These are phyloP conservation scores for Urocynchramus pylzowi DNA, from an alignment of 2,113 vertebrate species.

Conservation along the genomic window DNA sequence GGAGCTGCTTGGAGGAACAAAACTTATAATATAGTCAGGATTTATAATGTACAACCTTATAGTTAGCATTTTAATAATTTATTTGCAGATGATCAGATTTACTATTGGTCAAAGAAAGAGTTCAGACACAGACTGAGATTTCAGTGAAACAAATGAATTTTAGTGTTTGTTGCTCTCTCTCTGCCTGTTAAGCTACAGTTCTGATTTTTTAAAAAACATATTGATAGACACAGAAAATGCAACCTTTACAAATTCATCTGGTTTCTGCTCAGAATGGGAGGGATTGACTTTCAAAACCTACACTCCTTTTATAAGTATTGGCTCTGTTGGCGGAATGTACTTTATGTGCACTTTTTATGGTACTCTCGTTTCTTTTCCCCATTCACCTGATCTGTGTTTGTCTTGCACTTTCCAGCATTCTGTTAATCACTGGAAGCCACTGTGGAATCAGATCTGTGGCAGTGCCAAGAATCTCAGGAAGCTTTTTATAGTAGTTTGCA, in stretches of 20 bases:
- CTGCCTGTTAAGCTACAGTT: not conserved
- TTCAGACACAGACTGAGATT: not conserved
- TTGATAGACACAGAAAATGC: not conserved
- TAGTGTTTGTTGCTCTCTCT: not conserved
- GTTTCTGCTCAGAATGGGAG: not conserved
- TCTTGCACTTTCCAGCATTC: conserved; percentile 44
- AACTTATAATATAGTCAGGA: conserved; percentile 18
- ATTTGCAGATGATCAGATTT: conserved; percentile 52
- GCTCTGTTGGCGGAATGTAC: not conserved
- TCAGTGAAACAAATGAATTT: not conserved
- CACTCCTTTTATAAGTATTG: conserved; percentile 18
- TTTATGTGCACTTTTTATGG: conserved; percentile 44
- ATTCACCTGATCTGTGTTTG: conserved; percentile 63
- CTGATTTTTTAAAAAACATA: not conserved
- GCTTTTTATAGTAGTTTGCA: conserved; percentile 47
- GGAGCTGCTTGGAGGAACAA: conserved; percentile 44
- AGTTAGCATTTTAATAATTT: conserved; percentile 62
- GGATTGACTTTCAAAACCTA: conserved; percentile 4
- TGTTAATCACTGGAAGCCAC: conserved; percentile 50
- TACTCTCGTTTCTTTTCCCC: conserved; percentile 21
- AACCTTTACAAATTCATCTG: not conserved
- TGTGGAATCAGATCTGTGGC: conserved; percentile 32
- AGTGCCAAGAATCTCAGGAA: conserved; percentile 59
- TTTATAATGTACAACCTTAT: conserved; percentile 46
- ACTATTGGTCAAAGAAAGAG: not conserved